phyloP scores from a whole-genome alignment of 2,797 vertebrate species.

The Lutjanus argentimaculatus region DNA sequence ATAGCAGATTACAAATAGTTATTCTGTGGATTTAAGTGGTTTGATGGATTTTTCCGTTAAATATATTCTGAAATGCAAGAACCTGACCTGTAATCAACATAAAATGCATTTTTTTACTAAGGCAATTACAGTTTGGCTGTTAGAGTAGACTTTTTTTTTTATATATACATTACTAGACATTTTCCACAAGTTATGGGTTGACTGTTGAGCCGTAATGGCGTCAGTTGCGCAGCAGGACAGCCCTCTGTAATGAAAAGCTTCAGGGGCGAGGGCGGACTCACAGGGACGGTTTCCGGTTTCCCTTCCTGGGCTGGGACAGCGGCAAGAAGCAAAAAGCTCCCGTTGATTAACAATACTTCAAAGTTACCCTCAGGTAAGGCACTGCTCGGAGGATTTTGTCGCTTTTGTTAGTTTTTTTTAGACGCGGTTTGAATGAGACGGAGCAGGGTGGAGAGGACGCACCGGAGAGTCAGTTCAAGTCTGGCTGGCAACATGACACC shows the following conservation, averaged over 20 bases:
- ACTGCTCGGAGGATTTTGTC: constrained; percentile 15
- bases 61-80: background rate
- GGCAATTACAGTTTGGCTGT: background rate
- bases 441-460: background rate
- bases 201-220: constrained; percentile 83
- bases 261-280: constrained; percentile 77
- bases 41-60: background rate
- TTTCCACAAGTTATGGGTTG: background rate
- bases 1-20: background rate
- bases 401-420: background rate
- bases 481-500: constrained; percentile 74
- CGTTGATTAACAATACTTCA: constrained; percentile 58
- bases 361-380: constrained; percentile 85
- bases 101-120: background rate
- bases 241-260: constrained; percentile 35
- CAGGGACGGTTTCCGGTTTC: constrained; percentile 85
- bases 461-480: constrained; percentile 13
- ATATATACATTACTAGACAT: background rate
- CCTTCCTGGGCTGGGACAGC: constrained; percentile 85
- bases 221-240: constrained; percentile 41
- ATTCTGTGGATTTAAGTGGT: background rate
- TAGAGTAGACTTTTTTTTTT: background rate
- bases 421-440: background rate
- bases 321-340: constrained; percentile 63
- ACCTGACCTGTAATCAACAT: background rate